phyloP scores from a whole-genome alignment of 1,140 invertebrate species.

The Mercenaria mercenaria region DNA sequence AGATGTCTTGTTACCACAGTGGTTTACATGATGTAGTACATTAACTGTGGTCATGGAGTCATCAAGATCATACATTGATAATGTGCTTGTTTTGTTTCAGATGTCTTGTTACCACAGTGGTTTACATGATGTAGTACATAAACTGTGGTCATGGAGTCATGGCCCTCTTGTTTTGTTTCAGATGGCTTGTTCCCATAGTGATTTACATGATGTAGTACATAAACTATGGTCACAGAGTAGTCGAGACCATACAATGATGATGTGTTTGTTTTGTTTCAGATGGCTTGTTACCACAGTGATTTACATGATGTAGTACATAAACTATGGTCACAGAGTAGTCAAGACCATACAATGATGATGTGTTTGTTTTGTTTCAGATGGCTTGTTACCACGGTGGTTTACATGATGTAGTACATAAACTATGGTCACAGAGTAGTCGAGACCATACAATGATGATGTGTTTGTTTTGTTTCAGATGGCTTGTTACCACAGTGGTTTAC shows the following conservation, averaged over 20 bases:
- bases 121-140: slow-evolving; percentile 76
- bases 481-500: slow-evolving; percentile 78
- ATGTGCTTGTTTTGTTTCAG: too few species aligned
- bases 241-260: too few species aligned
- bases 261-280: too few species aligned
- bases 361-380: too few species aligned
- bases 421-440: slow-evolving; percentile 84
- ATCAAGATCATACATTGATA: slow-evolving; percentile 78
- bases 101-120: slow-evolving; percentile 79
- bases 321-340: slow-evolving; percentile 83
- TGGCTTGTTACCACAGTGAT: slow-evolving; percentile 78
- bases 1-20: slow-evolving; percentile 79
- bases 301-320: slow-evolving; percentile 76
- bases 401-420: slow-evolving; percentile 73
- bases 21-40: slow-evolving; percentile 77
- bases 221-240: slow-evolving; percentile 83
- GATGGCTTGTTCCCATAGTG: slow-evolving; percentile 79
- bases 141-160: slow-evolving; percentile 82
- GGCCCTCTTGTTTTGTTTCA: too few species aligned
- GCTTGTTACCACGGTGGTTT: slow-evolving; percentile 79
- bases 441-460: too few species aligned
- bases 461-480: too few species aligned
- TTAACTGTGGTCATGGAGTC: slow-evolving; percentile 82
- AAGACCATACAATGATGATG: too few species aligned
- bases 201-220: slow-evolving; percentile 77